Evolutionary conservation across 2,888 invertebrate genomes (phyloP), one percentile per base, ranked within the genome.

Genomic region (Volucella inanis): DNA sequence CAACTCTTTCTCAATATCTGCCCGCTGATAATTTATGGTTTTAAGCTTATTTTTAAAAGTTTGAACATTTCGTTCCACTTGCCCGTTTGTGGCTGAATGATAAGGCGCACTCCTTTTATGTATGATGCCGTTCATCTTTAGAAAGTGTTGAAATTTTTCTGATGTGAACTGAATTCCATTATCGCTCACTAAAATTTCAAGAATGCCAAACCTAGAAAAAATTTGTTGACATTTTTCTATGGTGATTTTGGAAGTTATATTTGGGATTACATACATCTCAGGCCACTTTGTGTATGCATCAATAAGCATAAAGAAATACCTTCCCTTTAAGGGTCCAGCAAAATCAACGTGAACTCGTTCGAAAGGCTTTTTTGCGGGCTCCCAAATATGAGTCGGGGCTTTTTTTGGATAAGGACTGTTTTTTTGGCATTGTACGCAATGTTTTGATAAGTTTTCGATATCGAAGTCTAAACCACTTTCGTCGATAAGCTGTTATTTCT

Each of bases 241-340:
- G 14, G 65, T 83, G 18, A 18, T 14, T 4, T 55, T n/a, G 2
- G 80, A 15, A 6, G 61, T 72, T 18, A 67, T 83, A 61, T 72
- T 84, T 67, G 18, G 18, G 18, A 88, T 84, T 45, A 79, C 68
- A 70, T 87, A 80, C 8, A 90, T 88, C 81, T 92, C 92, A 1
- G 90, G 88, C 91, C 91, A 92, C 80, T 92, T 92, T 0, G 90
- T 90, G 85, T 88, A 89, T 6, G 90, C 88, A 82, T 92, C 91
- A 6, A 90, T 88, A 1, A 92, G 86, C 12, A 92, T 85, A 3
- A 91, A 80, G 54, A 89, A 90, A 55, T 64, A 14, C 10, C 55
- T 45, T 11, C 59, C 67, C 65, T 67, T 57, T 39, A 76, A 67
- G 1, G 72, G 67, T 15, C 72, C 79, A 89, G 78, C 74, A n/a